These are phyloP conservation scores for Stegastes partitus DNA, from an alignment of 2,113 vertebrate genomes.

Conservation along the genomic window DNA sequence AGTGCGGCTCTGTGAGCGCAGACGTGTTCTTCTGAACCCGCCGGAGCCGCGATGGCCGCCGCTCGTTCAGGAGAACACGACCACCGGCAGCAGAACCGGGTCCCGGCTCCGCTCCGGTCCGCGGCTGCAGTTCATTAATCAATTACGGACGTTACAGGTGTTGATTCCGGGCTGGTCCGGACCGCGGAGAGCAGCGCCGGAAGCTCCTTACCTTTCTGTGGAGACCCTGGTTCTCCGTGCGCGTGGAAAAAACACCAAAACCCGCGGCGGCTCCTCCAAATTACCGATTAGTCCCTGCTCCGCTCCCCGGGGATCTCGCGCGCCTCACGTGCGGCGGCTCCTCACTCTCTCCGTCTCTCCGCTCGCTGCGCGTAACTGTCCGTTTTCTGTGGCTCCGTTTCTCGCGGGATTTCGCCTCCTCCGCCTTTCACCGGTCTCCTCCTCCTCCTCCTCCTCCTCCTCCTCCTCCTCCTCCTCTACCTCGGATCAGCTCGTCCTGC, in stretches of 20 bases:
- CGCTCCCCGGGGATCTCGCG: conserved; percentile 43
- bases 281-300: conserved; percentile 53
- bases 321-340: conserved; percentile 53
- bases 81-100: background rate
- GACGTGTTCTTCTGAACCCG: too few relatives aligned
- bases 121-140: conserved; percentile 44
- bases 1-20: too few relatives aligned
- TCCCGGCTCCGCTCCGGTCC: background rate
- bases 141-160: conserved; percentile 66
- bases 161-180: background rate
- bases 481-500: too few relatives aligned
- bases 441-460: background rate
- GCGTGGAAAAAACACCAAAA: background rate
- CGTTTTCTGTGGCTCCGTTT: conserved; percentile 40
- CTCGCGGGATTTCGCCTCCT: conserved; percentile 66
- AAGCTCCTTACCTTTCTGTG: conserved; percentile 56
- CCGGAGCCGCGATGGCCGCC: too few relatives aligned
- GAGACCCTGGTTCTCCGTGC: conserved; percentile 32
- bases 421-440: background rate
- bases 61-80: too few relatives aligned
- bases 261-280: conserved; percentile 21
- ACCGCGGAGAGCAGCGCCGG: too few relatives aligned
- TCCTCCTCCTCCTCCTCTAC: background rate
- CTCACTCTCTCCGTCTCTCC: conserved; percentile 11
- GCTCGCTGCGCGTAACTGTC: conserved; percentile 30